phyloP scores from a whole-genome alignment of 2,888 invertebrate genomes.

The Nomada goodeniana region DNA sequence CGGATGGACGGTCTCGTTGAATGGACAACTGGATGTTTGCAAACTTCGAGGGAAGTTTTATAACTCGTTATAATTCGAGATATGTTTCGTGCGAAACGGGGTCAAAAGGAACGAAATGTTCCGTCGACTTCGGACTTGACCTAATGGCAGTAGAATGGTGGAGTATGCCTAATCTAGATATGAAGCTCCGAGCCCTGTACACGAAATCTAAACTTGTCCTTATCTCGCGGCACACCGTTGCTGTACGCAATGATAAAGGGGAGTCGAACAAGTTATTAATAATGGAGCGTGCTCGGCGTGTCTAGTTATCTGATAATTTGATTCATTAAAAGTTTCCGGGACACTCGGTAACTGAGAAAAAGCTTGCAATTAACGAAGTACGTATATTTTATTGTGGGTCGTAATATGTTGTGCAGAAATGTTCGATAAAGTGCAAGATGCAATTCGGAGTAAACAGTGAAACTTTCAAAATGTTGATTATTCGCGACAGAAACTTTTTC shows the following conservation, averaged over 20 bases:
- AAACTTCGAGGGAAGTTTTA: too few species aligned
- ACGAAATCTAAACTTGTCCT: constrained; percentile 12
- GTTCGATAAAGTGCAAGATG: not conserved
- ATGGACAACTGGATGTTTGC: too few species aligned
- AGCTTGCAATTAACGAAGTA: constrained; percentile 8
- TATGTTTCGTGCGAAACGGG: not conserved
- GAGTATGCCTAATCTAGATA: constrained; percentile 34
- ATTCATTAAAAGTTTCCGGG: constrained; percentile 43
- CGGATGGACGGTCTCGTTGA: too few species aligned
- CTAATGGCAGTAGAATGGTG: not conserved
- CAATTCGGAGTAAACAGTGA: too few species aligned
- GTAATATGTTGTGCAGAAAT: not conserved
- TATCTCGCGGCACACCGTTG: constrained; percentile 14
- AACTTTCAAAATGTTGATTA: not conserved
- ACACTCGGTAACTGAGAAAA: constrained; percentile 10
- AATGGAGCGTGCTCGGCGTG: not conserved
- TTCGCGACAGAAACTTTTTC: too few species aligned
- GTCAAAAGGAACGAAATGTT: constrained; percentile 5
- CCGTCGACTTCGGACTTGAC: constrained; percentile 27
- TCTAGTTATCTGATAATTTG: constrained; percentile 25
- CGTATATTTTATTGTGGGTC: not conserved
- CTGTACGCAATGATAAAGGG: not conserved
- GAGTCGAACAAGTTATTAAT: constrained; percentile 26
- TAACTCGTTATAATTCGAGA: too few species aligned
- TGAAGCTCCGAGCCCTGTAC: constrained; percentile 21